Percentiles rank a stretch among this genome's conserved stretches.
These are phyloP conservation scores for Amazonetta brasiliensis DNA, from an alignment of 2,797 vertebrate species.

Conservation along the genomic window DNA sequence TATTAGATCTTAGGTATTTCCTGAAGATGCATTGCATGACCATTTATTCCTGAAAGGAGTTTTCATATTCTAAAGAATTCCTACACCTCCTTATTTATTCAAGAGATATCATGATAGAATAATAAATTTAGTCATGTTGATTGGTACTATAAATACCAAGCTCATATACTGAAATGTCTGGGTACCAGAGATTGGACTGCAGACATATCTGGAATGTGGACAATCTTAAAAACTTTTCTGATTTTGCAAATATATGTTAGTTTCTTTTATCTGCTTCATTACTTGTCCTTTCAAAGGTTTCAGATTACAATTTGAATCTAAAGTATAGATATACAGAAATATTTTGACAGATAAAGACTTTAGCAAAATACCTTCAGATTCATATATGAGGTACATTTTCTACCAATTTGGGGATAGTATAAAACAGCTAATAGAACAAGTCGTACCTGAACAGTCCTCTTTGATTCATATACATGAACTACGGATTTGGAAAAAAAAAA, in stretches of 20 bases:
- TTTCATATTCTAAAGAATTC: neutral
- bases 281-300: neutral
- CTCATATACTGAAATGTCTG: neutral
- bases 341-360: neutral
- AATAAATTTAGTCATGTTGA: neutral
- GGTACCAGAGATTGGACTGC: neutral
- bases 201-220: neutral
- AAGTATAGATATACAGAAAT: neutral
- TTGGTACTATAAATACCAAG: neutral
- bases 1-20: neutral
- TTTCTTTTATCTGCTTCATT: neutral
- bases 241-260: neutral
- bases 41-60: neutral
- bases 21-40: neutral
- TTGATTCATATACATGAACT: neutral
- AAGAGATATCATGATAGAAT: neutral
- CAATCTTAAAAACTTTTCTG: neutral
- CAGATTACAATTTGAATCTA: neutral
- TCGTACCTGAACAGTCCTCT: neutral
- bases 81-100: neutral
- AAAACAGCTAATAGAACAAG: neutral
- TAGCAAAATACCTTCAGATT: neutral
- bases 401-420: neutral
- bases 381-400: neutral
- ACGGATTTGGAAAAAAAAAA: neutral